These are phyloP conservation scores for Pleuronectes platessa DNA, from an alignment of 2,113 vertebrate species.

Conservation along the genomic window DNA sequence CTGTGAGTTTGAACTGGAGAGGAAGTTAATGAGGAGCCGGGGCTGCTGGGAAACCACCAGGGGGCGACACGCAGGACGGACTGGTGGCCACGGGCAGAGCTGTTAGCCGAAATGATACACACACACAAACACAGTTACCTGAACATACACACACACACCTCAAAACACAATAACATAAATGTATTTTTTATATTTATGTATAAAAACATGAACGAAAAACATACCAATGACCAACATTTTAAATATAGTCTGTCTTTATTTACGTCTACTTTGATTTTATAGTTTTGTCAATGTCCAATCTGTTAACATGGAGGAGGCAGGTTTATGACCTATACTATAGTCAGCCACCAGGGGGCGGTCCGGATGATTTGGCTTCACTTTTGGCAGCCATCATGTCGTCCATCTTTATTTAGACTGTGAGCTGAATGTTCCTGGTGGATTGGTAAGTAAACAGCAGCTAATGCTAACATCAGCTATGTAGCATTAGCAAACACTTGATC, in stretches of 20 bases:
- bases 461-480: not conserved
- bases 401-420: not conserved
- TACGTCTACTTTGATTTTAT: too few relatives aligned
- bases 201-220: too few relatives aligned
- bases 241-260: too few relatives aligned
- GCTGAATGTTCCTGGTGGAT: not conserved
- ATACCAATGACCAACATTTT: too few relatives aligned
- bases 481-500: not conserved
- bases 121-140: too few relatives aligned
- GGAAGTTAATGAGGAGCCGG: constrained; percentile 25
- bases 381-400: too few relatives aligned
- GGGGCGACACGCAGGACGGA: constrained; percentile 35
- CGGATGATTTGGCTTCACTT: not conserved
- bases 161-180: too few relatives aligned
- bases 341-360: not conserved
- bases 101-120: not conserved
- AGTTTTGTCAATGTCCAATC: too few relatives aligned
- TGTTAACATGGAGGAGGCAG: not conserved
- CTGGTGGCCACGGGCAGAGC: constrained; percentile 42
- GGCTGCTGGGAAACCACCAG: not conserved
- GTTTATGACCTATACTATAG: not conserved
- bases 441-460: too few relatives aligned
- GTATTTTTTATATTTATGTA: too few relatives aligned
- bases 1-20: too few relatives aligned
- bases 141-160: too few relatives aligned